phyloP scores from a whole-genome alignment of 2,113 vertebrate species.

The Perccottus glenii region DNA sequence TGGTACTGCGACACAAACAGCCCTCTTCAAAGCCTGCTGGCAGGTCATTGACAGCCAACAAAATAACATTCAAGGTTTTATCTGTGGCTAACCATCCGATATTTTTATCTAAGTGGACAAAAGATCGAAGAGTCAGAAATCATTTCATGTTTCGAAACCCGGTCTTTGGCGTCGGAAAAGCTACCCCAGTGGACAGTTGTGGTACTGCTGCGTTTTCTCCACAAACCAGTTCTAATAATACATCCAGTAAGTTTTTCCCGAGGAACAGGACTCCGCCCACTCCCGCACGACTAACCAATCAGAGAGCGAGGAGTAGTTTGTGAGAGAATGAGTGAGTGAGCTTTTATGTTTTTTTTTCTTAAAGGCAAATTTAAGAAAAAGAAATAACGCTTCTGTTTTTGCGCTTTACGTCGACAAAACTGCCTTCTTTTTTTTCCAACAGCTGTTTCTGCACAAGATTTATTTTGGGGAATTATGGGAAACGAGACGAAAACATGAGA shows the following conservation, averaged over 20 bases:
- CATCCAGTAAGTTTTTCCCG: too few relatives aligned
- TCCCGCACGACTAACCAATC: background rate
- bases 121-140: too few relatives aligned
- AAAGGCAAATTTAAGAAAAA: slow-evolving; percentile 56
- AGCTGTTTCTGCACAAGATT: slow-evolving; percentile 57
- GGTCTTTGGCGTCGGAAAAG: too few relatives aligned
- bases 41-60: too few relatives aligned
- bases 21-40: background rate
- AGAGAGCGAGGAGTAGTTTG: background rate
- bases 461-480: slow-evolving; percentile 7
- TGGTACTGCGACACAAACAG: background rate
- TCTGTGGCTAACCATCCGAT: too few relatives aligned
- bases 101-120: too few relatives aligned
- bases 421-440: slow-evolving; percentile 40
- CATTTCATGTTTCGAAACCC: too few relatives aligned
- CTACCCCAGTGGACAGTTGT: too few relatives aligned
- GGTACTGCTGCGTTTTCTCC: too few relatives aligned
- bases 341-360: slow-evolving; percentile 18
- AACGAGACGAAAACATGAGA: slow-evolving; percentile 20
- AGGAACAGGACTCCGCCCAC: background rate
- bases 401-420: slow-evolving; percentile 42
- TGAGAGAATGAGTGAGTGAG: slow-evolving; percentile 2
- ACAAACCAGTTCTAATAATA: too few relatives aligned
- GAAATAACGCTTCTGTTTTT: slow-evolving; percentile 41
- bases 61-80: too few relatives aligned